Base-by-base conservation (phyloP, 2,888 invertebrate species). In the Cheilosia vernalis region DNA sequence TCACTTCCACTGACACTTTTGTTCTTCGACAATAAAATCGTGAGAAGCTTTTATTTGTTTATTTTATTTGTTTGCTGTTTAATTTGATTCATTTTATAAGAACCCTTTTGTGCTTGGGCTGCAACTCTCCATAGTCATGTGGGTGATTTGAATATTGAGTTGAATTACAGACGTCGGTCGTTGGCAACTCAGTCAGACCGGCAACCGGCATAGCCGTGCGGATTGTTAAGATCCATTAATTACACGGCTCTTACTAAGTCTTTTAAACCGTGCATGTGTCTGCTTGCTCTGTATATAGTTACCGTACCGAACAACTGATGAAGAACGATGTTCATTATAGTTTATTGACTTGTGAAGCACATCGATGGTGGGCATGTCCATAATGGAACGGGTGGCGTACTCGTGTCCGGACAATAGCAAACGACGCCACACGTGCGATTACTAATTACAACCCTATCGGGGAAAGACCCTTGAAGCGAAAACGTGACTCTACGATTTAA, bases 81-180 rank as follows among this genome's bases (percentile, higher is more conserved):
- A 9, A 30, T 30, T 30, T 2, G 30, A 21, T 19, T 13, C 27
- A 37, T 67, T 80, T 56, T 24, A 42, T 33, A 24, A 15, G 47
- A 78, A 78, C 67, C 64, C 67, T 5, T 73, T 67, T 63, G 63
- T 69, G 56, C 33, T 42, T 21, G 47, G 42, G 61, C 33, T 42
- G n/a, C n/a, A n/a, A n/a, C n/a, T 21, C 33, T 30, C 42, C 19
- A 1, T 30, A 13, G 47, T 58, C 83, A 83, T 83, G 79, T 79
- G 83, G 83, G 83, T 83, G 78, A 83, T 83, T 83, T 83, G 83
- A 73, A 83, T 83, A 72, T 78, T 63, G 70, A 70, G 44, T 72
- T 70, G 49, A 80, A 74, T 55, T 42, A 67, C 67, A 53, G 64
- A 24, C 4, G 21, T 19, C 61, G 61, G 51, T 55, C 55, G 55